Conservation (phyloP, 2,113 vertebrate genomes). For the Dinomys branickii region DNA sequence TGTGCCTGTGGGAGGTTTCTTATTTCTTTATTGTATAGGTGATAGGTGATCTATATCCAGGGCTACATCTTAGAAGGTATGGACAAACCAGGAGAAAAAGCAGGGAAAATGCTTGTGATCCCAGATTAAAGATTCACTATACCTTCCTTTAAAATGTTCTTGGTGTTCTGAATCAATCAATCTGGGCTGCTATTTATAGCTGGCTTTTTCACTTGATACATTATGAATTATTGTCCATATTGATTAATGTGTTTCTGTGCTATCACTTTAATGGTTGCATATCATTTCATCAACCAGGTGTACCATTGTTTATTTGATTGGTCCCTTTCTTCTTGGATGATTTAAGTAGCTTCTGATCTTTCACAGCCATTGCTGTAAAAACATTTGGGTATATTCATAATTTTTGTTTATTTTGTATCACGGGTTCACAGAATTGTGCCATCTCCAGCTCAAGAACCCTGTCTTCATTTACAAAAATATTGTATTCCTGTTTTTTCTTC, state of each 20-base stretch:
- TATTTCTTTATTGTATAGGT: neutral
- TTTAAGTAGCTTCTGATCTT: neutral
- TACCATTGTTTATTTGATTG: neutral
- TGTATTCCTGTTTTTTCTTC: neutral
- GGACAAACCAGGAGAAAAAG: neutral
- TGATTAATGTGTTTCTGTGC: neutral
- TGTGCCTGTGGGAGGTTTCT: neutral
- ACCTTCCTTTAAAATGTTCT: neutral
- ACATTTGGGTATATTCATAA: neutral
- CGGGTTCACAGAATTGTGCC: neutral
- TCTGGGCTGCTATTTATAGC: neutral
- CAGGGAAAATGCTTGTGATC: neutral
- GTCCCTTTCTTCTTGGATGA: neutral
- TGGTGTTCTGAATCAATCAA: neutral
- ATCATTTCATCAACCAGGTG: neutral
- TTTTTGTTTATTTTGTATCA: neutral
- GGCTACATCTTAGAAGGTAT: neutral
- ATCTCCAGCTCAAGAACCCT: neutral
- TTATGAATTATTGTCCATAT: neutral
- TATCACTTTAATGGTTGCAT: neutral
- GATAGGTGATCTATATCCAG: neutral
- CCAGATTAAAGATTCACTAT: neutral
- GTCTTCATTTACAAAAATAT: neutral
- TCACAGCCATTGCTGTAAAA: neutral
- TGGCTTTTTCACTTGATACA: neutral